These are phyloP conservation scores for Smittia aterrima DNA, from an alignment of 2,888 invertebrate genomes.

Conservation along the genomic window DNA sequence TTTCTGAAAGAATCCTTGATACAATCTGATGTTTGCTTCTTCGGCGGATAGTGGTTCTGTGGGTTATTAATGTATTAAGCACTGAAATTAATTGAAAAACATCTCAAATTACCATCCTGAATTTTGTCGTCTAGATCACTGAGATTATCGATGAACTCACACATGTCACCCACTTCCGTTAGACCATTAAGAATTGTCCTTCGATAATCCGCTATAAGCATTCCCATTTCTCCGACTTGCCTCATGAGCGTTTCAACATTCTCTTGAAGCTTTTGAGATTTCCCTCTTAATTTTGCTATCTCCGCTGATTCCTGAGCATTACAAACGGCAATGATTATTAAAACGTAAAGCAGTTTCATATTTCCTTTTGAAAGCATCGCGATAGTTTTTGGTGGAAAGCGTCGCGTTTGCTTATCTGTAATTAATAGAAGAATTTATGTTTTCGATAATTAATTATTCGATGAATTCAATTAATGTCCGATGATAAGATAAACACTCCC, in stretches of 20 bases:
- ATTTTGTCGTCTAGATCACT: slow-evolving; percentile 5
- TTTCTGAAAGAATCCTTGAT: slow-evolving; percentile 12
- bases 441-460: no score
- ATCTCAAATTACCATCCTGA: slow-evolving; percentile 1
- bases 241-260: slow-evolving; percentile 23
- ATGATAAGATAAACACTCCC: no score
- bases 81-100: neutral
- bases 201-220: slow-evolving; percentile 27
- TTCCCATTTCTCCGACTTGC: slow-evolving; percentile 30
- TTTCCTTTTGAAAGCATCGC: slow-evolving; percentile 3
- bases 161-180: slow-evolving; percentile 24
- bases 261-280: neutral
- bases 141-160: slow-evolving; percentile 13
- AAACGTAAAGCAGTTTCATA: slow-evolving; percentile 26
- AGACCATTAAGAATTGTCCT: slow-evolving; percentile 9
- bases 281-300: neutral
- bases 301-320: slow-evolving; percentile 18
- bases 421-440: no score
- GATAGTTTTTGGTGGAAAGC: neutral
- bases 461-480: no score
- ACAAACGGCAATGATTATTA: slow-evolving; percentile 27
- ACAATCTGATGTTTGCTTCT: slow-evolving; percentile 11
- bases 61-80: neutral
- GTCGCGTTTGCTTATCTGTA: neutral
- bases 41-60: neutral